Percentiles rank a stretch among this genome's conserved stretches.
These are phyloP conservation scores for Saturnia pavonia DNA, from an alignment of 2,888 invertebrate genomes.

Conservation along the genomic window DNA sequence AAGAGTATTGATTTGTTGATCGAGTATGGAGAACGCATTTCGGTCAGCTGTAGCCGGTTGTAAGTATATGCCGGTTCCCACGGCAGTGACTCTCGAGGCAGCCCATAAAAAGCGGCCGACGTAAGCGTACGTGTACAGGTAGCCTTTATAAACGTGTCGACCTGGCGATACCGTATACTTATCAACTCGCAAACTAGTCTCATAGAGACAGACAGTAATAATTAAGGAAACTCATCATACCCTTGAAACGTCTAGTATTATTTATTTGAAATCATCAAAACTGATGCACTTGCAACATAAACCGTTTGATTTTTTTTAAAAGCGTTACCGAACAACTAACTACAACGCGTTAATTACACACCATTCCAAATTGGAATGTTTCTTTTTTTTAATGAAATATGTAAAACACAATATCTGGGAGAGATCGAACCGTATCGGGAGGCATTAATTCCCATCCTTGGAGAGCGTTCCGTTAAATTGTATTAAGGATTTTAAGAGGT, in stretches of 20 bases:
- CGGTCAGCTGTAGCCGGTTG: conserved; percentile 76
- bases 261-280: conserved; percentile 33
- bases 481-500: conserved; percentile 55
- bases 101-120: conserved; percentile 78
- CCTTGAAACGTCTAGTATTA: conserved; percentile 30
- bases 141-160: conserved; percentile 70
- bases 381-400: conserved; percentile 37
- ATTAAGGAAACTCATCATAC: conserved; percentile 52
- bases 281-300: conserved; percentile 28
- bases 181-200: conserved; percentile 43
- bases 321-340: background rate
- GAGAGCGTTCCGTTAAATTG: conserved; percentile 68
- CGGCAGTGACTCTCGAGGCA: conserved; percentile 74
- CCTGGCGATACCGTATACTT: conserved; percentile 60
- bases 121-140: conserved; percentile 76
- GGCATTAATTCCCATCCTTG: conserved; percentile 50
- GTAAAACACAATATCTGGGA: conserved; percentile 44
- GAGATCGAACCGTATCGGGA: conserved; percentile 50
- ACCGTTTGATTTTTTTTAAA: background rate
- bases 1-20: conserved; percentile 78
- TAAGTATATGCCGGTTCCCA: conserved; percentile 81
- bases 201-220: conserved; percentile 42
- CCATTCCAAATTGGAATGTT: conserved; percentile 46
- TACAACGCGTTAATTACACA: conserved; percentile 33
- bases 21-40: conserved; percentile 80